Base-by-base conservation (phyloP, 1,140 invertebrate species). In the Pinna nobilis region DNA sequence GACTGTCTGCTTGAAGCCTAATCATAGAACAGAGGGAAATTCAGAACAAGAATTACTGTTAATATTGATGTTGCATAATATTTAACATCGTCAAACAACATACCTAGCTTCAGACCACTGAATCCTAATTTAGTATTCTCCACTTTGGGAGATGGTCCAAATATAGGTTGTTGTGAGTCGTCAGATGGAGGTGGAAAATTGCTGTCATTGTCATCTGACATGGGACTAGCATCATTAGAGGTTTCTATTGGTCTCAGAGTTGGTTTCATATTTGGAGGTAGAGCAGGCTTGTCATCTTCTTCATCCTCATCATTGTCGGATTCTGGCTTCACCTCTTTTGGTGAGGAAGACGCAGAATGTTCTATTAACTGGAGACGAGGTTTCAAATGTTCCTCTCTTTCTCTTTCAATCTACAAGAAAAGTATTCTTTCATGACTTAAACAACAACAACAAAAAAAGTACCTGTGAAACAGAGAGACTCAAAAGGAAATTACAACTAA, bases 321-420 rank as follows among this genome's bases (percentile, higher is more conserved):
- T 32, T 69, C 68, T 33, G 15, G 28, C 30, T 35, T 59, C 15
- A 33, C 30, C 32, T 59, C 55, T 30, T 75, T 69, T 68, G 71
- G 50, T 5, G 55, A 47, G 23, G 53, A 50, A 49, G 67, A 68
- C 23, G 74, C 74, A 50, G 71, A 73, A 60, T 79, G 65, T 33
- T 74, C 82, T 65, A 47, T 79, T 28, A 89, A 74, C 41, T 87
- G 78, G 49, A 90, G 76, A 44, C 86, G 93, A 3, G 95, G 95
- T 85, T 93, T 93, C 86, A 96, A 95, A 83, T 94, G 92, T 83
- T 95, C 94, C 83, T 97, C 95, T 35, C 93, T 91, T 85, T 95
- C 94, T 76, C 92, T 76, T 75, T 89, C 87, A 76, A 89, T 85
- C 87, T 88, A 67, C 15, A 73, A 74, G 9, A 6, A 59, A 4